Conservation (phyloP, 2,888 invertebrate species). For the Lamellibrachia columna region DNA sequence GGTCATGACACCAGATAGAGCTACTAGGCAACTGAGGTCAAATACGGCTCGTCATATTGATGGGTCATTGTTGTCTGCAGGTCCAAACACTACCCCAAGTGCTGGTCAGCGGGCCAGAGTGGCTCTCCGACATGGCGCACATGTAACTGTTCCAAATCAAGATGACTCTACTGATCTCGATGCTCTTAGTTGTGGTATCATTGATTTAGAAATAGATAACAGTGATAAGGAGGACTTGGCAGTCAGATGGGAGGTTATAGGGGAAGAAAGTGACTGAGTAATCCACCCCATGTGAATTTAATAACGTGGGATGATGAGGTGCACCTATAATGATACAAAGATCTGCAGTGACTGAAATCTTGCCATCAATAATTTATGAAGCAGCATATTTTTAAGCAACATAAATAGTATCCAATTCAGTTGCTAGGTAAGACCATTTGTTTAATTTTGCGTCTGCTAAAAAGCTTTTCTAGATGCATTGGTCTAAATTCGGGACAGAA, state of each 20-base stretch:
- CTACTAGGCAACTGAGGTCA: background rate
- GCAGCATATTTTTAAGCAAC: background rate
- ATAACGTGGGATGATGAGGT: background rate
- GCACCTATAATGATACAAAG: background rate
- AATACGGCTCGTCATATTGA: background rate
- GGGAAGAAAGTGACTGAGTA: background rate
- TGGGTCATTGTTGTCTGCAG: background rate
- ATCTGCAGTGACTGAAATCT: background rate
- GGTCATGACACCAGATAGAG: background rate
- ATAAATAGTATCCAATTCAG: background rate
- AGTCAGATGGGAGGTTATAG: background rate
- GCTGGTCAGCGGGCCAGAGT: background rate
- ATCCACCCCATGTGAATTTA: no score
- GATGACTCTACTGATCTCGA: background rate
- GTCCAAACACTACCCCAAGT: background rate
- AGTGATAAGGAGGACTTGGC: background rate
- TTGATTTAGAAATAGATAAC: background rate
- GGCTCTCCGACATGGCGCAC: background rate
- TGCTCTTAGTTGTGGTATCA: background rate
- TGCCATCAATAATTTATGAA: background rate
- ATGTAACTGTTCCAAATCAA: background rate
- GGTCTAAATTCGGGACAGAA: background rate
- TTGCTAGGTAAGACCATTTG: no score
- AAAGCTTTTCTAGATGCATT: background rate
- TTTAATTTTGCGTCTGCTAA: no score